Evolutionary conservation across 2,888 invertebrate genomes (phyloP).

Genomic region (Peribatodes rhomboidaria): DNA sequence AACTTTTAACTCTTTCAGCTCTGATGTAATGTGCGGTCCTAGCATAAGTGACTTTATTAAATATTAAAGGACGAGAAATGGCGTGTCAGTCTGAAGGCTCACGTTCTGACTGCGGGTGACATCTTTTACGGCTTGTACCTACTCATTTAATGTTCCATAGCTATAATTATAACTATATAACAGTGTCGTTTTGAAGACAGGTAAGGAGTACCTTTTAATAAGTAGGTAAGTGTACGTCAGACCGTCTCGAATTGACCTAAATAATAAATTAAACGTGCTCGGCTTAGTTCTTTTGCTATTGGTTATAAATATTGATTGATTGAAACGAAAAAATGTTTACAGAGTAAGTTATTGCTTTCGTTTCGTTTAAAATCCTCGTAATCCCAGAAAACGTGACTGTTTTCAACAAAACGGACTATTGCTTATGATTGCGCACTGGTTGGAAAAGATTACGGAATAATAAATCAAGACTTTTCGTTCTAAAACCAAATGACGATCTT

Average conservation of each 20-base stretch:
- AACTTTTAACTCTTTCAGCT: constrained; percentile 43
- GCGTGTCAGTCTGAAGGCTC: constrained; percentile 10
- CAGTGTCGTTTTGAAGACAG: constrained; percentile 13
- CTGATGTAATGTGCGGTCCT: constrained; percentile 17
- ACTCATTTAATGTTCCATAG: not conserved
- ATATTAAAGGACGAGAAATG: constrained; percentile 31
- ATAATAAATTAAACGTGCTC: constrained; percentile 5
- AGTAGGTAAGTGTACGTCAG: not conserved
- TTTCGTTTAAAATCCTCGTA: constrained; percentile 36
- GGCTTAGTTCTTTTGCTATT: constrained; percentile 1
- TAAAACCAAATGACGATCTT: not conserved
- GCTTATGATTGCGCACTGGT: not conserved
- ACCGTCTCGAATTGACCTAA: not conserved
- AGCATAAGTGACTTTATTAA: constrained; percentile 30
- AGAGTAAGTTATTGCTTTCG: constrained; percentile 29
- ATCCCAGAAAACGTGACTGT: constrained; percentile 35
- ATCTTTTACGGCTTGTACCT: constrained; percentile 10
- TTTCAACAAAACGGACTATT: constrained; percentile 22
- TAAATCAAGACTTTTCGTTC: not conserved
- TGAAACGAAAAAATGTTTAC: constrained; percentile 13
- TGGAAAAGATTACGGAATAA: constrained; percentile 3
- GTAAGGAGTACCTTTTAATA: not conserved
- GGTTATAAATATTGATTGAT: constrained; percentile 34
- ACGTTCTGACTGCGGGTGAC: constrained; percentile 3
- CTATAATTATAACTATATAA: constrained; percentile 1